Percentiles rank a stretch among this genome's conserved stretches.
Conservation (phyloP, 2,797 vertebrate species). For the Dendrocincla fuliginosa region DNA sequence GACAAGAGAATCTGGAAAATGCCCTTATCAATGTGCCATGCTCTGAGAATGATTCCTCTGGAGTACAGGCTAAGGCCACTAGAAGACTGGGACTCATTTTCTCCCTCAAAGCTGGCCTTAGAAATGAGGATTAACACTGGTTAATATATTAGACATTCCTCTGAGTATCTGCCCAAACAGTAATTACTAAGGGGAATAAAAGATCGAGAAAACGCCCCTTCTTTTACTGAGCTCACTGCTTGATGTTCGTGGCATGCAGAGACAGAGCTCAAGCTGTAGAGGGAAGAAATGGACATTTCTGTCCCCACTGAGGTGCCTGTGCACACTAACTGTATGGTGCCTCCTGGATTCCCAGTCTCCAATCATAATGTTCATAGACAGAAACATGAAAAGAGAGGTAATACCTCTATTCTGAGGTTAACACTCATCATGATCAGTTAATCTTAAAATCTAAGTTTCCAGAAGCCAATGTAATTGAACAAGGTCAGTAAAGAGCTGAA, state of each 20-base stretch:
- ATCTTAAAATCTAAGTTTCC: neutral
- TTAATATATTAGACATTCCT: neutral
- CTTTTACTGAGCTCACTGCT: neutral
- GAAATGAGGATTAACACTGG: neutral
- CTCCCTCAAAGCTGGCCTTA: neutral
- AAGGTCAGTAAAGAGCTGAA: neutral
- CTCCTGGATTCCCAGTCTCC: neutral
- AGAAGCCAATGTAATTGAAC: neutral
- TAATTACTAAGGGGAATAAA: neutral
- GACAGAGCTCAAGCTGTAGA: neutral
- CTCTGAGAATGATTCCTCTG: neutral
- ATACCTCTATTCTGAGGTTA: neutral
- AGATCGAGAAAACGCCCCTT: neutral
- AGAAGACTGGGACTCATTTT: neutral
- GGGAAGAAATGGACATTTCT: neutral
- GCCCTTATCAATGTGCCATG: neutral
- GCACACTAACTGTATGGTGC: neutral
- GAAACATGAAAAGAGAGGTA: neutral
- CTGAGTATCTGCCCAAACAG: neutral
- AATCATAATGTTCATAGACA: neutral
- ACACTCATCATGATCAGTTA: neutral
- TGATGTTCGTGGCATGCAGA: neutral
- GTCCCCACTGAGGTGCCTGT: neutral
- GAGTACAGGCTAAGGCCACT: neutral
- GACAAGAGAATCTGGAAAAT: neutral